Percentiles rank a stretch among this genome's conserved stretches.
phyloP scores from a whole-genome alignment of 2,113 vertebrate species.

The Sinosuthora webbiana region DNA sequence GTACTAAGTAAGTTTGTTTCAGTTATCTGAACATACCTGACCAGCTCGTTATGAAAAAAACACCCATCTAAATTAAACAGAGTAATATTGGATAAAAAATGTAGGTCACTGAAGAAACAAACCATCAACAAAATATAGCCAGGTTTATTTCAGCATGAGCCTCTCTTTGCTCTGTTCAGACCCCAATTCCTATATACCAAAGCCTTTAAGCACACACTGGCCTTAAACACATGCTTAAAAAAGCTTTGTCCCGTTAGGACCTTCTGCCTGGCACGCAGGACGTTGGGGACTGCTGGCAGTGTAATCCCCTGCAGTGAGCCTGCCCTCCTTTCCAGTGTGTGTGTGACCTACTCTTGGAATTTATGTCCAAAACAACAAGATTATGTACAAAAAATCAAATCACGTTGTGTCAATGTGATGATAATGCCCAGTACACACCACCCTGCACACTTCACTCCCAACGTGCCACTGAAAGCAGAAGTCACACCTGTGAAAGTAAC shows the following conservation, averaged over 20 bases:
- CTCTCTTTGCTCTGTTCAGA: not conserved
- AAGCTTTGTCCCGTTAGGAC: not conserved
- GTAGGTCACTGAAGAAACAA: constrained; percentile 1
- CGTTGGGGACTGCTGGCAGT: not conserved
- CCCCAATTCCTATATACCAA: not conserved
- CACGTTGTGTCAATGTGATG: not conserved
- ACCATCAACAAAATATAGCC: not conserved
- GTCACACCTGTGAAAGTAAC: not conserved
- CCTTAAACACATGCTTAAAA: not conserved
- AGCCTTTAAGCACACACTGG: not conserved
- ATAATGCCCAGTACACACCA: not conserved
- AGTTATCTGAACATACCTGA: not conserved
- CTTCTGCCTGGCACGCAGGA: not conserved
- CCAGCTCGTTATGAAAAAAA: not conserved
- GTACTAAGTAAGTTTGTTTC: not conserved
- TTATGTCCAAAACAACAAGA: not conserved
- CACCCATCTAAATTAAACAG: not conserved
- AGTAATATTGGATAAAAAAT: not conserved
- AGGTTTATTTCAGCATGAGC: not conserved
- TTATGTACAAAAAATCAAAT: not conserved
- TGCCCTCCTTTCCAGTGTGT: not conserved
- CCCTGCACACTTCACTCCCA: not conserved
- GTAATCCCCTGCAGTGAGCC: not conserved
- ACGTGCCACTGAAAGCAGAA: not conserved
- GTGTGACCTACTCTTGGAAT: not conserved